A percentile compares a stretch with the other conserved stretches of the same genome.
phyloP scores from a whole-genome alignment of 2,797 vertebrate genomes.

The Coccyzus lansbergi region DNA sequence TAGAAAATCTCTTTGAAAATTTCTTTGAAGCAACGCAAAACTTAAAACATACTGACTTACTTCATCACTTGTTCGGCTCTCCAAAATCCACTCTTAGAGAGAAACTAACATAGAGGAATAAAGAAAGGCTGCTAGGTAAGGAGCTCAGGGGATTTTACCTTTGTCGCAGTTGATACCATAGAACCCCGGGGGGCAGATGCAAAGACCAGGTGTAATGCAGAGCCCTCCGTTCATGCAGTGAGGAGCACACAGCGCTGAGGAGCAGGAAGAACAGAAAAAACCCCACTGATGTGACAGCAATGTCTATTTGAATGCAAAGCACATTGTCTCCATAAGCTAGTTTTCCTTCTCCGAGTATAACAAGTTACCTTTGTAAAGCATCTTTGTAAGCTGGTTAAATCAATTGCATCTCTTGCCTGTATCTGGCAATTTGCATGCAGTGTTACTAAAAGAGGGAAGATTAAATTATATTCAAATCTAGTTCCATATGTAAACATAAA shows the following conservation, averaged over 20 bases:
- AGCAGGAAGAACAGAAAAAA: background rate
- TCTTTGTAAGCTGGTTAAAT: background rate
- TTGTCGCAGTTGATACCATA: constrained; percentile 88
- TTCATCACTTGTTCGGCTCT: background rate
- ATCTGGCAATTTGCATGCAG: background rate
- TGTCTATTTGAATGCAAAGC: background rate
- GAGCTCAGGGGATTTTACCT: constrained; percentile 70
- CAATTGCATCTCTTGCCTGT: background rate
- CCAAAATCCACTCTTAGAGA: background rate
- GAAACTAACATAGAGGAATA: background rate
- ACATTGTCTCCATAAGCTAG: background rate
- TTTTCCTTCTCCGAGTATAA: background rate
- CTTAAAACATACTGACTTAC: background rate
- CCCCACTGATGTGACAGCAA: background rate
- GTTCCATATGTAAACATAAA: background rate
- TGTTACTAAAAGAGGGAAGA: background rate
- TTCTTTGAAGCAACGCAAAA: background rate
- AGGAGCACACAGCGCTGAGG: constrained; percentile 83
- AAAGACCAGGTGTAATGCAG: constrained; percentile 87
- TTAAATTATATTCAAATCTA: background rate
- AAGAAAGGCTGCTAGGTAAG: fast-evolving
- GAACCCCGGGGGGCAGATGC: constrained; percentile 89
- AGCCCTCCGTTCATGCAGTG: constrained; percentile 87
- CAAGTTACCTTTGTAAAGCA: background rate
- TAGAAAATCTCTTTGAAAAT: background rate